These are phyloP conservation scores for Dendronephthya gigantea DNA, from an alignment of 64 coral and sea anemone genomes.

Conservation along the genomic window DNA sequence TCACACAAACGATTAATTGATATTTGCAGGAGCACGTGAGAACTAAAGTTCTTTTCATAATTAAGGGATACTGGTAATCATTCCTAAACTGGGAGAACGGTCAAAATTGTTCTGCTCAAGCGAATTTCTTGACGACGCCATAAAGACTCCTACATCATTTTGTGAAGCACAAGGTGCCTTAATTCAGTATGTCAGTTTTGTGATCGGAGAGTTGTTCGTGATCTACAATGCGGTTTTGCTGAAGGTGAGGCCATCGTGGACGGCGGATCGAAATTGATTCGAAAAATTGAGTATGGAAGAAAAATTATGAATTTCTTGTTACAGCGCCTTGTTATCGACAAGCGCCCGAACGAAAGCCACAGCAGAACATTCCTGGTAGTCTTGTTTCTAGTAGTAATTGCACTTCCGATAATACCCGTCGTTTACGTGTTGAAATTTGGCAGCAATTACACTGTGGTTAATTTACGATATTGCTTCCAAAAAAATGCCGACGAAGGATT, in stretches of 20 bases:
- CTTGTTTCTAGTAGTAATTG: background rate
- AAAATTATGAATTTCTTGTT: background rate
- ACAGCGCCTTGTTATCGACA: background rate
- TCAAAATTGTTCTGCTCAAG: background rate
- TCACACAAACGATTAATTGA: no score
- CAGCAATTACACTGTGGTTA: background rate
- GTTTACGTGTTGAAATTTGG: background rate
- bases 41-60: background rate
- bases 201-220: background rate
- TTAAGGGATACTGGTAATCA: background rate
- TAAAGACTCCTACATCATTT: background rate
- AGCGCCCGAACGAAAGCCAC: background rate
- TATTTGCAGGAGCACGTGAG: background rate
- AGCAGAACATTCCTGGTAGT: background rate
- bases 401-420: background rate
- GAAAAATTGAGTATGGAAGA: no score
- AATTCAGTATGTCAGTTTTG: background rate
- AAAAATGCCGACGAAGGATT: background rate
- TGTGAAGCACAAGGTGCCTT: background rate
- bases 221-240: background rate
- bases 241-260: background rate
- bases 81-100: background rate
- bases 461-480: background rate
- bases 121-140: background rate
- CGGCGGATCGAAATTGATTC: no score